Evolutionary conservation across 2,113 vertebrate species (phyloP), one percentile per base, ranked within the genome.

Genomic region (Mionectes macconnelli): DNA sequence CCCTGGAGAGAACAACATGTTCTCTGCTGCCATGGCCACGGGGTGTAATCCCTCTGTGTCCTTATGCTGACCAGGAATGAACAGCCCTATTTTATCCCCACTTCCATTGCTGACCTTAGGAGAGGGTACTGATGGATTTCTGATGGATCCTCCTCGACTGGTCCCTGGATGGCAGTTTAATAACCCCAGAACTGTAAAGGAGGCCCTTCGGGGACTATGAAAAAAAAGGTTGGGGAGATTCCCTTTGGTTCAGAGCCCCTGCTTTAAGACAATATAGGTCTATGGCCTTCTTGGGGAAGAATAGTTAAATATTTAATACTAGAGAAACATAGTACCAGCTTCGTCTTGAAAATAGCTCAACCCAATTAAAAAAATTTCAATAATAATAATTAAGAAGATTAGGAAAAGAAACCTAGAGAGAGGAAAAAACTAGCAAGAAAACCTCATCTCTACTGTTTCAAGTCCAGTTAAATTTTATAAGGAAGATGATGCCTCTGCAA

Each of bases 1-100:
- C 3, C 2, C 1, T 1, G 21, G 1, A 6, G 31, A 19, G 62
- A 79, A 1, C 28, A 76, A 8, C 7, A 3, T 0, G 4, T 7
- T 57, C 37, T 53, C 6, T 42, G 49, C 33, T 76, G 53, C 74
- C 5, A 3, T 28, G 39, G 7, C 49, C 67, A 2, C 13, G 47
- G 37, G 37, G 6, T 22, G 69, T 35, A 3, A 19, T 21, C 12
- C 18, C 8, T 66, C 25, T 30, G 33, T 14, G 57, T 25, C 44
- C 44, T 52, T 2, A 8, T 40, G 22, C 16, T 40, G 15, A 24
- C 12, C 53, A 22, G 11, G 12, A 45, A 47, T 56, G n/a, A 63
- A 28, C 18, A 31, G 14, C 24, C 14, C 17, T 37, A 1, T 24
- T 30, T 42, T 19, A 17, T 1, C 6, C 8, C 12, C 6, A 30